Evolutionary conservation across 2,797 vertebrate genomes (phyloP).

Genomic region (Bradypodion pumilum): DNA sequence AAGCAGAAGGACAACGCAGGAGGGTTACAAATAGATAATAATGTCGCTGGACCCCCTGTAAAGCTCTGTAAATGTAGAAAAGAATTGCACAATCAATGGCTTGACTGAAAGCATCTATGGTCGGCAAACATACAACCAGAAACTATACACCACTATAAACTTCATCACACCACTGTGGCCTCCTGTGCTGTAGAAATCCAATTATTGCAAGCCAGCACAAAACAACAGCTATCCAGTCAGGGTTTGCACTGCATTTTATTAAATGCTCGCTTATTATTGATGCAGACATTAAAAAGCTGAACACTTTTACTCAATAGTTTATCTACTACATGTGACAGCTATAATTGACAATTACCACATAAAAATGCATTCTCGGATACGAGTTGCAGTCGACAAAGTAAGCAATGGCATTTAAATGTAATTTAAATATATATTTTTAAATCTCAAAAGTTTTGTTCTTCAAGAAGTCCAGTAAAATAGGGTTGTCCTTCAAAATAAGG

Average conservation of each 20-base stretch:
- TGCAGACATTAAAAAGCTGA: neutral
- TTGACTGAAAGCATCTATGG: neutral
- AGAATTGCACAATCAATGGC: neutral
- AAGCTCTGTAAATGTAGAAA: neutral
- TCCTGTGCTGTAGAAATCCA: no score
- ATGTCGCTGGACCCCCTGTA: neutral
- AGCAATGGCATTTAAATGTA: neutral
- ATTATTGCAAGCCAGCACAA: neutral
- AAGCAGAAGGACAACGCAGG: neutral
- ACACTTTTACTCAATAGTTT: neutral
- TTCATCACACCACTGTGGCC: no score
- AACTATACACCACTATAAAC: neutral
- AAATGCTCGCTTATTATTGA: neutral
- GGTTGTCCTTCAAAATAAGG: neutral
- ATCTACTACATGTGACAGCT: neutral
- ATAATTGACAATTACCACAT: neutral
- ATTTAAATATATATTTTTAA: neutral
- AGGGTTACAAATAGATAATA: neutral
- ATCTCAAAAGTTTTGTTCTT: neutral
- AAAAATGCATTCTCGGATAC: no score
- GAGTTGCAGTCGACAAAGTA: no score
- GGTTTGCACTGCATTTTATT: neutral
- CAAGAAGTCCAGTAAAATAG: neutral
- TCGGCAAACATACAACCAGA: neutral
- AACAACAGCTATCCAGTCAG: neutral